phyloP scores from a whole-genome alignment of 2,797 vertebrate genomes.

The Falco biarmicus region DNA sequence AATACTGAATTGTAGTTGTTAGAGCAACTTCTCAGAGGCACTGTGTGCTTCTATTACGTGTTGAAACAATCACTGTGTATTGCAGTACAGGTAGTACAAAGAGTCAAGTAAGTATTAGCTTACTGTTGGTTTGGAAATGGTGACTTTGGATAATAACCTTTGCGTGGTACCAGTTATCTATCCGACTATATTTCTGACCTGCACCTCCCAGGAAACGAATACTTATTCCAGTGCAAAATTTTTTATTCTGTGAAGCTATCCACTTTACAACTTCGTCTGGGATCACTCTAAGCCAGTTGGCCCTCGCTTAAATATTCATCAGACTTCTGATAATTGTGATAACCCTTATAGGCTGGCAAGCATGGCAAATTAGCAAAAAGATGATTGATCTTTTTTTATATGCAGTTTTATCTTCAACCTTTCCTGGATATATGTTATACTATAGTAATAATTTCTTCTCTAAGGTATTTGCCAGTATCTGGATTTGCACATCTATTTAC shows the following conservation, averaged over 20 bases:
- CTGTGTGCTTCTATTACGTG: neutral
- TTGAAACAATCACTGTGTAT: neutral
- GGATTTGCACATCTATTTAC: slow-evolving; percentile 85
- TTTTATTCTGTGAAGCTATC: slow-evolving; percentile 11
- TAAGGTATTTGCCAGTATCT: slow-evolving; percentile 77
- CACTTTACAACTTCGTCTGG: slow-evolving; percentile 16
- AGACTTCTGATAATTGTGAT: slow-evolving; percentile 81
- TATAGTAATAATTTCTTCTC: slow-evolving; percentile 81
- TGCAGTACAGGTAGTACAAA: neutral
- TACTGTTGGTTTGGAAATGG: neutral
- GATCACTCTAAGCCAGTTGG: slow-evolving; percentile 54
- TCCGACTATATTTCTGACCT: neutral
- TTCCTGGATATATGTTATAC: slow-evolving; percentile 74
- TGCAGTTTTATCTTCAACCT: slow-evolving; percentile 81
- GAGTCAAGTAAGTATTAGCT: neutral
- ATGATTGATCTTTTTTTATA: slow-evolving; percentile 83
- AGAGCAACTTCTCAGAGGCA: neutral
- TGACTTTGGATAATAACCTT: neutral
- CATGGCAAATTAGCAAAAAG: slow-evolving; percentile 77
- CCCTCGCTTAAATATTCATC: slow-evolving; percentile 72
- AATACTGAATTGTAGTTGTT: neutral
- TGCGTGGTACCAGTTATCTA: neutral
- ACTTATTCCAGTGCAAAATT: slow-evolving; percentile 4
- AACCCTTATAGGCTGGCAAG: slow-evolving; percentile 75
- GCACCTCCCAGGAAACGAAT: neutral